Conservation (phyloP, 2,797 vertebrate genomes). For the Lepilemur septentrionalis region DNA sequence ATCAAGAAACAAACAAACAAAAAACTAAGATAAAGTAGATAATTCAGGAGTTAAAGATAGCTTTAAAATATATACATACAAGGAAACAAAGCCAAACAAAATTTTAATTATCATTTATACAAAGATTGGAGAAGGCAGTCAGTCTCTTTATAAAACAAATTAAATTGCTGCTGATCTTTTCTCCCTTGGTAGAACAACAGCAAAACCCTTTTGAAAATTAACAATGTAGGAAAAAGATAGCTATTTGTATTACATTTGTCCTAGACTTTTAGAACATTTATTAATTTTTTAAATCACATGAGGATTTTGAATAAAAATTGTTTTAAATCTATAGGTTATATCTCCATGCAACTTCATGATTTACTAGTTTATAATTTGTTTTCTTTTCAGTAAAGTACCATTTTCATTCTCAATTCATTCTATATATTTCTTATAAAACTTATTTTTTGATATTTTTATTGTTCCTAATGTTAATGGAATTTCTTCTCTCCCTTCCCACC, state of each 20-base stretch:
- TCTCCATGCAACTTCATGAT: neutral
- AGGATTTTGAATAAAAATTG: neutral
- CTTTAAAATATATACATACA: neutral
- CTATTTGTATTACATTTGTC: neutral
- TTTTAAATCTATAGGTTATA: neutral
- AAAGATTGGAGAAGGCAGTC: neutral
- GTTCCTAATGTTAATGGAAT: neutral
- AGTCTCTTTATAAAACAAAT: neutral
- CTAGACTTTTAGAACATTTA: neutral
- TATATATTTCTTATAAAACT: neutral
- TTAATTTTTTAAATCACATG: neutral
- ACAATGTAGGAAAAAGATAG: neutral
- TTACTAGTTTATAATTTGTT: neutral
- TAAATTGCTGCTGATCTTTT: neutral
- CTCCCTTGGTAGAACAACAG: neutral
- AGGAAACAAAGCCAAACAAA: neutral
- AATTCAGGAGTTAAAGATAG: neutral
- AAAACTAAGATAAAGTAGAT: neutral
- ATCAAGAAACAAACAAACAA: neutral
- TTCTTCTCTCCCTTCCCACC: rapidly evolving
- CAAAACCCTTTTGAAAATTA: neutral
- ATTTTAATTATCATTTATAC: neutral
- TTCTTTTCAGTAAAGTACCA: neutral
- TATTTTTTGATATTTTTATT: neutral
- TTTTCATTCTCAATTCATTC: neutral